These are phyloP conservation scores for Sipha maydis DNA, from an alignment of 2,888 invertebrate genomes.

Conservation along the genomic window DNA sequence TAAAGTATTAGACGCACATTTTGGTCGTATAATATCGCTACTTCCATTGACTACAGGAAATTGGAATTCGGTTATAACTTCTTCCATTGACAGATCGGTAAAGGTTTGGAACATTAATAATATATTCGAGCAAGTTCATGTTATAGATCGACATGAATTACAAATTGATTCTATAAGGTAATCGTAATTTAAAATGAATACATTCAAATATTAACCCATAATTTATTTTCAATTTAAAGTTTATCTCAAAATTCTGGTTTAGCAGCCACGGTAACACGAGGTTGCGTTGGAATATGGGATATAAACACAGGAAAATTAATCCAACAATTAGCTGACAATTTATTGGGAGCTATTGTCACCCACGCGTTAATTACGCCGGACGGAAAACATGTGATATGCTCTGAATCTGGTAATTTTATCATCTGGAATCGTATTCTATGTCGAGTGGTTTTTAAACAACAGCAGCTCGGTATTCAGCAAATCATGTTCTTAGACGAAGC, in stretches of 20 bases:
- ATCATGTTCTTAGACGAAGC: conserved; percentile 80
- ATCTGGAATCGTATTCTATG: conserved; percentile 86
- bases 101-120: conserved; percentile 99
- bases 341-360: conserved; percentile 92
- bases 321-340: conserved; percentile 88
- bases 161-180: conserved; percentile 93
- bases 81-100: conserved; percentile 96
- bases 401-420: conserved; percentile 90
- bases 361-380: conserved; percentile 88
- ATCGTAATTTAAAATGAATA: conserved; percentile 20
- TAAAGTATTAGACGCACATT: conserved; percentile 95
- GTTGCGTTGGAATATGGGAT: conserved; percentile 96
- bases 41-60: conserved; percentile 86
- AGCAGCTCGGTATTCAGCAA: conserved; percentile 83
- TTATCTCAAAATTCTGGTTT: conserved; percentile 81
- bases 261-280: conserved; percentile 92
- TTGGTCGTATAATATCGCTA: conserved; percentile 93
- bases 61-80: conserved; percentile 93
- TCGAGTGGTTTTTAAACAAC: conserved; percentile 77
- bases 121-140: conserved; percentile 96
- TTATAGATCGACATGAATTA: conserved; percentile 93
- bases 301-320: conserved; percentile 85
- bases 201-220: not conserved
- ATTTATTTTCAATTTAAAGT: conserved; percentile 68
- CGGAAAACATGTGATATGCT: conserved; percentile 83